Evolutionary conservation across 2,113 vertebrate species (phyloP), one percentile per base, ranked within the genome.

Genomic region (Rattus rattus): DNA sequence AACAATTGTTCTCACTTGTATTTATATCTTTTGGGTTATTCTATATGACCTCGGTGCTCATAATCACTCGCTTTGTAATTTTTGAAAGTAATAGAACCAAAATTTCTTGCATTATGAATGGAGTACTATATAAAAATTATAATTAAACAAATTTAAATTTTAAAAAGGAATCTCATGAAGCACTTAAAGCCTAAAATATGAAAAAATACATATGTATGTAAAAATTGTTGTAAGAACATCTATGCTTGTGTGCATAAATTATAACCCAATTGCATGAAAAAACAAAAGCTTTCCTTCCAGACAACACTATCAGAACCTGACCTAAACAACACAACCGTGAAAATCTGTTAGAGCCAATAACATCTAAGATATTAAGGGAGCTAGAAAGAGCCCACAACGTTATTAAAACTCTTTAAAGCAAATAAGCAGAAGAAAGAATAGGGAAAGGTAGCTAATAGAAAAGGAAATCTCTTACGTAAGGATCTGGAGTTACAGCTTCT

Each of bases 401-500:
- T 75, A 1, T 72, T 97, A 67, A 72, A 97, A 95, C 49, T 4
- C 6, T 91, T 76, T 91, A 73, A 52, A 24, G 89, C 79, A 79
- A 91, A 86, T 88, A 70, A 97, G 43, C 90, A 95, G 33, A 52
- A 95, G 88, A 97, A 91, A 85, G 11, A 92, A 13, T 73, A 94
- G 84, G 4, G 69, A 56, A 94, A 85, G 59, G 69, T 83, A 77
- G 59, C 10, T 20, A 19, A 36, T 77, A 96, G 77, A 54, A 84
- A 75, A 79, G 16, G 84, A 77, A 6, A 0, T 89, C 77, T 96
- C 87, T 39, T 91, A 86, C 17, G 91, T 85, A 75, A 69, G 88
- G 24, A 96, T 94, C 5, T 56, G 22, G 63, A 90, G 93, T 88
- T 97, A 28, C 33, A 94, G 49, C 63, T 97, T 93, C 65, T 95